Percentiles rank a stretch among this genome's conserved stretches.
phyloP scores from a whole-genome alignment of 2,113 vertebrate species.

The Hypomesus transpacificus region DNA sequence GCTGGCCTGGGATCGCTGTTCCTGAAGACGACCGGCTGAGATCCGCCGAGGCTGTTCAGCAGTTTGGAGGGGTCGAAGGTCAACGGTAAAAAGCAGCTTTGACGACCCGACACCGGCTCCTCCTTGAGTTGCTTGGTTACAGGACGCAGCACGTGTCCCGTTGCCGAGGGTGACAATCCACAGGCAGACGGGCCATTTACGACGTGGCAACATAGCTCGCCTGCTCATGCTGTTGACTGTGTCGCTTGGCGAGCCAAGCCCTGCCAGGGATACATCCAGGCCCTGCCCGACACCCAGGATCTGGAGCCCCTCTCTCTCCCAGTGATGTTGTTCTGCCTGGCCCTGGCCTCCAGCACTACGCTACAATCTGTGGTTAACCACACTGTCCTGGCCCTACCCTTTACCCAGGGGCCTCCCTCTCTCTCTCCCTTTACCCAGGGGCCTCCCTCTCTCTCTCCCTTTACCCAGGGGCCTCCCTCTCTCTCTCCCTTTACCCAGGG shows the following conservation, averaged over 20 bases:
- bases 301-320: slow-evolving; percentile 34
- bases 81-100: neutral
- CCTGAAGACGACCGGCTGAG: neutral
- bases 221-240: slow-evolving; percentile 42
- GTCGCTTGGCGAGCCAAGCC: slow-evolving; percentile 50
- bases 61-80: neutral
- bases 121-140: slow-evolving; percentile 7
- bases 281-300: slow-evolving; percentile 3
- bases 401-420: slow-evolving; percentile 44
- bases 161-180: slow-evolving; percentile 16
- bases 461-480: slow-evolving; percentile 46
- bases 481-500: slow-evolving; percentile 39
- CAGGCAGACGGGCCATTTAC: slow-evolving; percentile 32
- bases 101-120: slow-evolving; percentile 8
- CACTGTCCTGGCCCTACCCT: slow-evolving; percentile 57
- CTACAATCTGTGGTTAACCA: slow-evolving; percentile 68
- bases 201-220: slow-evolving; percentile 35
- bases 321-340: slow-evolving; percentile 56
- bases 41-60: neutral
- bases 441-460: slow-evolving; percentile 42
- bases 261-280: slow-evolving; percentile 30
- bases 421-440: slow-evolving; percentile 39
- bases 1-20: neutral
- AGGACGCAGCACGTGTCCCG: slow-evolving; percentile 12
- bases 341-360: slow-evolving; percentile 43